phyloP scores from a whole-genome alignment of 1,140 invertebrate genomes.

The Belonocnema kinseyi region DNA sequence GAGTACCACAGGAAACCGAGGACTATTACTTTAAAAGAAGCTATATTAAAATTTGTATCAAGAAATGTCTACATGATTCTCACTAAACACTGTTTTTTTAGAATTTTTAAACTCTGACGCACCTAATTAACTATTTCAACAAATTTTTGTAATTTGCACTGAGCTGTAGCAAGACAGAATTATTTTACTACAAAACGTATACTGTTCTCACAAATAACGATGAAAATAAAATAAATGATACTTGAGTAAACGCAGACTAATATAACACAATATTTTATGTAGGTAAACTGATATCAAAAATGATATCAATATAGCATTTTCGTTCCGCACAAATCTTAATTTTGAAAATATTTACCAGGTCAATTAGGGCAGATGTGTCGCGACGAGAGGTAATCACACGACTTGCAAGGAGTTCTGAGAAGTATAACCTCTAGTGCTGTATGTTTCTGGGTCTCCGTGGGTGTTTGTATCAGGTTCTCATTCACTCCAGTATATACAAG shows the following conservation, averaged over 20 bases:
- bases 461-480: background rate
- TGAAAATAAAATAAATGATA: background rate
- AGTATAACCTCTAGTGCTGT: background rate
- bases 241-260: background rate
- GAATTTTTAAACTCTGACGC: no score
- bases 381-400: background rate
- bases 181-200: no score
- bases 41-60: no score
- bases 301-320: background rate
- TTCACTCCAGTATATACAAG: background rate
- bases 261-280: background rate
- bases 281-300: background rate
- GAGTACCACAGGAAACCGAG: no score
- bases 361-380: conserved; percentile 2
- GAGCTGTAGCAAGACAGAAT: no score
- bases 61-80: no score
- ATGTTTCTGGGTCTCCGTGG: background rate
- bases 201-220: no score
- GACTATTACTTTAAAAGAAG: no score
- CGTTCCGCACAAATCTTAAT: background rate
- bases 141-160: no score
- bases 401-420: background rate
- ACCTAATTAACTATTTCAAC: no score
- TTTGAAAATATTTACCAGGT: conserved; percentile 1
- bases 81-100: no score